Conservation (phyloP, 2,888 invertebrate genomes). For the Thera obeliscata region DNA sequence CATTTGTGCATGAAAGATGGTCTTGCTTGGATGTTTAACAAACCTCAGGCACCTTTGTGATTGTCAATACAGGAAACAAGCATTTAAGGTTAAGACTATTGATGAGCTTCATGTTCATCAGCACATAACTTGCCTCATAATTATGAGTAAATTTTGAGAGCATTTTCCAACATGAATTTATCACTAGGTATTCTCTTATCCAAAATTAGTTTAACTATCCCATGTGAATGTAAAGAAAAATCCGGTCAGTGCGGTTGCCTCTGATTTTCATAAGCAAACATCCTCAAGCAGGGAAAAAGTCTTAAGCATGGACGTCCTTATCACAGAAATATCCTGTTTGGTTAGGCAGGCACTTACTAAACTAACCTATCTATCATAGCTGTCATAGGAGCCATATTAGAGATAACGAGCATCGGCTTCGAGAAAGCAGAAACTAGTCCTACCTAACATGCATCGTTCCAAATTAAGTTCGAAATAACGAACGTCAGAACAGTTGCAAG, state of each 20-base stretch:
- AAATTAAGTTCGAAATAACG: conserved; percentile 27
- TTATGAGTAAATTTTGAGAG: no score
- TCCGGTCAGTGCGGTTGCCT: conserved; percentile 51
- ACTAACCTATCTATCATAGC: conserved; percentile 75
- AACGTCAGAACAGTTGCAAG: conserved; percentile 13
- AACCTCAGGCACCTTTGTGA: conserved; percentile 25
- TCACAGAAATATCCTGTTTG: conserved; percentile 77
- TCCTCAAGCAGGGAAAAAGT: conserved; percentile 52
- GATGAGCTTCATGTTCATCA: conserved; percentile 17
- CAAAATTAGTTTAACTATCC: neutral
- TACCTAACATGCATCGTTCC: conserved; percentile 27
- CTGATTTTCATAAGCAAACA: conserved; percentile 53
- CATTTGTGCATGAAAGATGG: conserved; percentile 44
- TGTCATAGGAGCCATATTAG: conserved; percentile 63
- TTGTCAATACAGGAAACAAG: conserved; percentile 35
- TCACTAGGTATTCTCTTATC: neutral
- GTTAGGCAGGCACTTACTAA: conserved; percentile 64
- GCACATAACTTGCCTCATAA: neutral
- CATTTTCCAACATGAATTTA: no score
- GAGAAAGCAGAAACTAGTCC: conserved; percentile 43
- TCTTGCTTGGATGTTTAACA: conserved; percentile 39
- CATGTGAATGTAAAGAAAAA: conserved; percentile 25
- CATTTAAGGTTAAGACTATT: conserved; percentile 32
- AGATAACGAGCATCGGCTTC: conserved; percentile 64
- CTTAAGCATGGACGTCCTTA: conserved; percentile 69